A percentile compares a stretch with the other conserved stretches of the same genome.
These are phyloP conservation scores for Pararge aegeria DNA, from an alignment of 1,140 invertebrate genomes.

Conservation along the genomic window DNA sequence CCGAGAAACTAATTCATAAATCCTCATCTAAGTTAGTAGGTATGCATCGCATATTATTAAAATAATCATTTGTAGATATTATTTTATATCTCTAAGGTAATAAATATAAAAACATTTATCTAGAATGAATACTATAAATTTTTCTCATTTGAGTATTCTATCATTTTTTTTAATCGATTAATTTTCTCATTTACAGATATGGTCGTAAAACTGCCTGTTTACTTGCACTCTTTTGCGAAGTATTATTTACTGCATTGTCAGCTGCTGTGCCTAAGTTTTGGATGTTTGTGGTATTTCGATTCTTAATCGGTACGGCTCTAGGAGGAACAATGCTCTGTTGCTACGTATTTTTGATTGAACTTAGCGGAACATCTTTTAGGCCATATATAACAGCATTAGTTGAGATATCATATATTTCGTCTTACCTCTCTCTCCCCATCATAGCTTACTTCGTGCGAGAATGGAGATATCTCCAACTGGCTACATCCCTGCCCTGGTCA, in stretches of 20 bases:
- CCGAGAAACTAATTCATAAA: slow-evolving; percentile 2
- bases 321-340: slow-evolving; percentile 82
- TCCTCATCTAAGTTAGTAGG: too few species aligned
- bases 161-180: too few species aligned
- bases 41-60: too few species aligned
- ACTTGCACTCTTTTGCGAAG: slow-evolving; percentile 79
- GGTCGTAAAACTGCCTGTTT: slow-evolving; percentile 82
- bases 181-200: slow-evolving; percentile 72
- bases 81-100: too few species aligned
- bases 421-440: slow-evolving; percentile 82
- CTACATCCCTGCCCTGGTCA: slow-evolving; percentile 80
- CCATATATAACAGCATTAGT: slow-evolving; percentile 51
- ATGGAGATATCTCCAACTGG: slow-evolving; percentile 84
- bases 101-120: too few species aligned
- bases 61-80: too few species aligned
- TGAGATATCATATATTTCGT: slow-evolving; percentile 49
- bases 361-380: slow-evolving; percentile 65
- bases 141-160: too few species aligned
- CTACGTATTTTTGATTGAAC: slow-evolving; percentile 78
- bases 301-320: slow-evolving; percentile 80
- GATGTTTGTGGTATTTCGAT: slow-evolving; percentile 81
- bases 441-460: slow-evolving; percentile 83
- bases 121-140: too few species aligned
- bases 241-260: slow-evolving; percentile 79
- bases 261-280: slow-evolving; percentile 82